Percentiles rank a stretch among this genome's conserved stretches.
phyloP scores from a whole-genome alignment of 2,888 invertebrate species.

The Aphodius sticticus region DNA sequence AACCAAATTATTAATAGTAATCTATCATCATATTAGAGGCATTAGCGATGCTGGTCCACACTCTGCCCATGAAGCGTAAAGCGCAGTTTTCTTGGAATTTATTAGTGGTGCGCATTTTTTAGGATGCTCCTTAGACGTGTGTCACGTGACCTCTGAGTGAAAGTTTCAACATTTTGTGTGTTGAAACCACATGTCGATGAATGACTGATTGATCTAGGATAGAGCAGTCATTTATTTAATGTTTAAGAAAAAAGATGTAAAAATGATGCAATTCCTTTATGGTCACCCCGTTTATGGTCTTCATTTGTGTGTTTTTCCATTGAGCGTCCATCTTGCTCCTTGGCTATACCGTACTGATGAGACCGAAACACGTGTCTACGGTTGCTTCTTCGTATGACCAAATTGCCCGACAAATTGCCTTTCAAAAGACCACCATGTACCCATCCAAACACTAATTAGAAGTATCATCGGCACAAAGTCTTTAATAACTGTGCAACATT shows the following conservation, averaged over 20 bases:
- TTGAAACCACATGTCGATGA: not conserved
- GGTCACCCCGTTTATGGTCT: too few relatives aligned
- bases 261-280: too few relatives aligned
- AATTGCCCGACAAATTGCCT: too few relatives aligned
- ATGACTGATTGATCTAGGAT: not conserved
- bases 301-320: too few relatives aligned
- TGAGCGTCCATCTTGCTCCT: too few relatives aligned
- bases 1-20: conserved; percentile 4
- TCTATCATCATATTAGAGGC: not conserved
- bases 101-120: not conserved
- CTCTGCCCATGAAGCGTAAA: not conserved
- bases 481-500: not conserved
- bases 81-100: not conserved
- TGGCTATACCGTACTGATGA: too few relatives aligned
- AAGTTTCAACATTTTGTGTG: not conserved
- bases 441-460: not conserved
- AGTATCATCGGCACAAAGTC: not conserved
- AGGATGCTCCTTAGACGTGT: not conserved
- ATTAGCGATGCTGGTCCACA: not conserved
- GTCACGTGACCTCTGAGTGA: not conserved
- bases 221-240: not conserved
- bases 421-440: not conserved
- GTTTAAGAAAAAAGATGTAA: not conserved
- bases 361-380: too few relatives aligned
- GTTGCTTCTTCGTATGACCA: too few relatives aligned